Evolutionary conservation across 2,797 vertebrate genomes (phyloP).

Genomic region (Periparus ater): DNA sequence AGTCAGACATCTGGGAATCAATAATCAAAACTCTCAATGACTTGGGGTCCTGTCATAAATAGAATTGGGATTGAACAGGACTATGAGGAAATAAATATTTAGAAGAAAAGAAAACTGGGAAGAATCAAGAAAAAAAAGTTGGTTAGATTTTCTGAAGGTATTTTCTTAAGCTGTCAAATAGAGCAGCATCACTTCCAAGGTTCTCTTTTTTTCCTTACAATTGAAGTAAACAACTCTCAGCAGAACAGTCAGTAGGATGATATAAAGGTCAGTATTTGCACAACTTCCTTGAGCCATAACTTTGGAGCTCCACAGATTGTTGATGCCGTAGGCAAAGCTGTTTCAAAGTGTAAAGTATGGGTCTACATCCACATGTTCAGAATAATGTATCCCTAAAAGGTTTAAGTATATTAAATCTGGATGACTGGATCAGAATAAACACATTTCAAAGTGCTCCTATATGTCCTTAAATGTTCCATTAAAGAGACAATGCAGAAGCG

Average conservation of each 20-base stretch:
- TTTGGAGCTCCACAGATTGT: neutral
- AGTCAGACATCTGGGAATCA: neutral
- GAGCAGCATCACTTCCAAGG: neutral
- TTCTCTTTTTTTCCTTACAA: neutral
- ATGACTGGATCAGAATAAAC: neutral
- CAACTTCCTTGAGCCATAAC: conserved; percentile 5
- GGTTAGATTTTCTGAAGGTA: neutral
- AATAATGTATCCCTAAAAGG: neutral
- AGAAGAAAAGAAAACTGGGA: neutral
- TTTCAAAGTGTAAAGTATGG: conserved; percentile 12
- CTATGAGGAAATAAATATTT: neutral
- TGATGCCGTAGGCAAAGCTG: neutral
- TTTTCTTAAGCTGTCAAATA: neutral
- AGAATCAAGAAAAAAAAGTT: neutral
- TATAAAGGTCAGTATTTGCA: neutral
- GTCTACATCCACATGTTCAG: neutral
- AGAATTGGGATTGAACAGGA: neutral
- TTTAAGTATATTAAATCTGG: conserved; percentile 20
- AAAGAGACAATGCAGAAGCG: neutral
- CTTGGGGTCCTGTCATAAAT: neutral
- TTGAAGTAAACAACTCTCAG: neutral
- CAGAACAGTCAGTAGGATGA: neutral
- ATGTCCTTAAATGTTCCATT: neutral
- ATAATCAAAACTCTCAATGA: neutral
- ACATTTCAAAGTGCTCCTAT: neutral